Evolutionary conservation across 2,113 vertebrate genomes (phyloP), one percentile per base, ranked within the genome.

Genomic region (Murina feae): DNA sequence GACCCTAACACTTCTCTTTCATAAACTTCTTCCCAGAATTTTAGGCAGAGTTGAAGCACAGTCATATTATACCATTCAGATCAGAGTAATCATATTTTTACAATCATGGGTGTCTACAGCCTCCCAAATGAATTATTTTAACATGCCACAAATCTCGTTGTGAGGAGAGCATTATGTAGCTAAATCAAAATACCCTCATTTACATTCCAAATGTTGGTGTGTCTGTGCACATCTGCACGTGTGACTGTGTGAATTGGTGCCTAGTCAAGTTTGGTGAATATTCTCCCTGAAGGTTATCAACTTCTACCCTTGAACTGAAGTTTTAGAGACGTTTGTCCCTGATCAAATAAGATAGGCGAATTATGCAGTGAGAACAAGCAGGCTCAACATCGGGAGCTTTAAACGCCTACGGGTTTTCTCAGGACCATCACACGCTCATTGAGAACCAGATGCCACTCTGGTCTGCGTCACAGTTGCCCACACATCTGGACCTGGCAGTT

Each of bases 21-120:
- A 1, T 88, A 95, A 93, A 49, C 32, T 9, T 91, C 60, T 81
- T 23, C 28, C 39, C 6, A 28, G 44, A 94, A 63, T 95, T 95
- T 87, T 20, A 89, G 21, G 30, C 21, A 84, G 35, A 58, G 39
- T 66, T 86, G n/a, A 91, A 78, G 2, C 3, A 66, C 9, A 87
- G 58, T 89, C 9, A 74, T 37, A 8, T 4, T 42, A 63, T 42
- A 14, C 35, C 23, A 68, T 85, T 75, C 49, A 58, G 37, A 71
- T 58, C 44, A 81, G 72, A 76, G 6, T 65, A 53, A n/a, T 17
- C 5, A 44, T 72, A 30, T 83, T 90, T 92, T 83, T 83, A 44
- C 21, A 72, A 23, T 32, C 32, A n/a, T 81, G 11, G 4, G 7
- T 65, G 23, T 39, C 14, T 23, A 10, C 0, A 85, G 49, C n/a